Conservation (phyloP, 2,113 vertebrate species). For the Phylloscopus whistleri region DNA sequence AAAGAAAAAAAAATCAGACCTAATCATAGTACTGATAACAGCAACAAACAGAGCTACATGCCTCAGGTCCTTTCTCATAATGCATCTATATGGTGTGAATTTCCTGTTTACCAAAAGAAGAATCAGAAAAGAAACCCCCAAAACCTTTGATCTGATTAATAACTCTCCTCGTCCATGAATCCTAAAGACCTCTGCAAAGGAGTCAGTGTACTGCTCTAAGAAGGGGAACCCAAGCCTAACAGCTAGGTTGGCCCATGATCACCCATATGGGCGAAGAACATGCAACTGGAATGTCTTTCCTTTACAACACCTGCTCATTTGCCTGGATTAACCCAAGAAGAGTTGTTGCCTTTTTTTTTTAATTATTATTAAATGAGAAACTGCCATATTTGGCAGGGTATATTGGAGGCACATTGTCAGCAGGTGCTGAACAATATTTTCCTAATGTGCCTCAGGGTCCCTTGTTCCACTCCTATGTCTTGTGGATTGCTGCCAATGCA, state of each 20-base stretch:
- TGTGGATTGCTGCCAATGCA: constrained; percentile 19
- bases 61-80: background rate
- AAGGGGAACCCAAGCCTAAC: background rate
- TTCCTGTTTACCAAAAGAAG: background rate
- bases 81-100: background rate
- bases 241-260: background rate
- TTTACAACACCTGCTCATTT: background rate
- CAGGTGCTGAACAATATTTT: constrained; percentile 41
- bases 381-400: background rate
- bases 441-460: constrained; percentile 1
- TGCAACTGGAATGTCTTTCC: background rate
- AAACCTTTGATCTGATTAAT: background rate
- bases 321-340: background rate
- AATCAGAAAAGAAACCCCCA: background rate
- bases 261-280: background rate
- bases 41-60: background rate
- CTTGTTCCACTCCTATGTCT: background rate
- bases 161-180: background rate
- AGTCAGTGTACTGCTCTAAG: background rate
- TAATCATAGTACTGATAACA: background rate
- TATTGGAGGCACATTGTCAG: background rate
- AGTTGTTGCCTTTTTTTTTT: background rate
- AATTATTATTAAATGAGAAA: background rate
- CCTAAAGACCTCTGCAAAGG: background rate
- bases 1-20: background rate